Conservation (phyloP, 2,888 invertebrate species). For the Agonopterix heracliana region DNA sequence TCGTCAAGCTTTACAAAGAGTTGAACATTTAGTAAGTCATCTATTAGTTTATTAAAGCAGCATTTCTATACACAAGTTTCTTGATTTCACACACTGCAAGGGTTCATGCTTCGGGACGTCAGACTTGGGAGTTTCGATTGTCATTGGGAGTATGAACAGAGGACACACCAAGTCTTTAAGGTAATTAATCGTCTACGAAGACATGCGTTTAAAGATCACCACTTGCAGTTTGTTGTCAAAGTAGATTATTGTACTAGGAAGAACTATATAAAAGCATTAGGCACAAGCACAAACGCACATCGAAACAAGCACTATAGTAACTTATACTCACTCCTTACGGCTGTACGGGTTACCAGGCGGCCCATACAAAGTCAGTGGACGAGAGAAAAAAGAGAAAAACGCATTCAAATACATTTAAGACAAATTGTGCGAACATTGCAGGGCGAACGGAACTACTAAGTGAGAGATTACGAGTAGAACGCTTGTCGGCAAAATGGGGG, state of each 20-base stretch:
- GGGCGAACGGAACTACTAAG: slow-evolving; percentile 77
- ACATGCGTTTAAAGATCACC: slow-evolving; percentile 53
- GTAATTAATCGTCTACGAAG: slow-evolving; percentile 39
- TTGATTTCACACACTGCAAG: slow-evolving; percentile 67
- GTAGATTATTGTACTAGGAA: slow-evolving; percentile 58
- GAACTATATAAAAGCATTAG: slow-evolving; percentile 63
- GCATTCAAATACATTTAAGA: slow-evolving; percentile 77
- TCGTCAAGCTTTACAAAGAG: slow-evolving; percentile 68
- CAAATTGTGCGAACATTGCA: slow-evolving; percentile 76
- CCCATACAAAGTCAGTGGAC: slow-evolving; percentile 82
- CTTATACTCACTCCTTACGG: slow-evolving; percentile 82
- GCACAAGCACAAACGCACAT: slow-evolving; percentile 74
- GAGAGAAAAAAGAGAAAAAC: slow-evolving; percentile 78
- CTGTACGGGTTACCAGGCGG: slow-evolving; percentile 81
- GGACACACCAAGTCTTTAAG: slow-evolving; percentile 51
- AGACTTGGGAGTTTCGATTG: slow-evolving; percentile 44
- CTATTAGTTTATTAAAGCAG: slow-evolving; percentile 62
- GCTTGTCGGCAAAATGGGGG: slow-evolving; percentile 67
- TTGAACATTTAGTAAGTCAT: slow-evolving; percentile 70
- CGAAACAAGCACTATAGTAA: slow-evolving; percentile 76
- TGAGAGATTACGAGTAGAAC: slow-evolving; percentile 76
- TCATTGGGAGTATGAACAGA: slow-evolving; percentile 23
- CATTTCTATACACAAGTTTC: slow-evolving; percentile 54
- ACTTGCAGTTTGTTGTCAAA: slow-evolving; percentile 67
- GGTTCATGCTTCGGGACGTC: slow-evolving; percentile 57